phyloP scores from a whole-genome alignment of 2,113 vertebrate species.

The Todiramphus chloris region DNA sequence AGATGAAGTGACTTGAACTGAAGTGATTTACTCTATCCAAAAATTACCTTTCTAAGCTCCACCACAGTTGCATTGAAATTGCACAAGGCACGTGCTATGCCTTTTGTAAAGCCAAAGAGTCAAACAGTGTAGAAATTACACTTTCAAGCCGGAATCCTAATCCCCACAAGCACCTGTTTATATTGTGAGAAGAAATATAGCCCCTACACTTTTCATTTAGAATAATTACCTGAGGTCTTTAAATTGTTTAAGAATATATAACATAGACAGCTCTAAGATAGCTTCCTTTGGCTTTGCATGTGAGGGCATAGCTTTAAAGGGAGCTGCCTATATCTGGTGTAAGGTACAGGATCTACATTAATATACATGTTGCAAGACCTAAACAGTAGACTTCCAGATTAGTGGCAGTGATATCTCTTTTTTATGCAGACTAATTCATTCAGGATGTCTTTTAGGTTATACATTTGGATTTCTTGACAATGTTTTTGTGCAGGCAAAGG shows the following conservation, averaged over 20 bases:
- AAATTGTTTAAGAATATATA: not conserved
- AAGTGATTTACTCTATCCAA: not conserved
- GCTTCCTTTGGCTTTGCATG: not conserved
- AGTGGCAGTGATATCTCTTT: not conserved
- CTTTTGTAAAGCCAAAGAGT: not conserved
- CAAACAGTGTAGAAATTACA: not conserved
- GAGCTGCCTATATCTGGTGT: not conserved
- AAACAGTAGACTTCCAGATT: not conserved
- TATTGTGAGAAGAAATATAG: not conserved
- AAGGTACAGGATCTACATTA: not conserved
- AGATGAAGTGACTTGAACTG: not conserved
- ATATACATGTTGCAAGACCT: not conserved
- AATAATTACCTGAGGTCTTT: not conserved
- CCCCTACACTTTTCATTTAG: not conserved
- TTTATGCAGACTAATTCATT: not conserved
- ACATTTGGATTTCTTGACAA: not conserved
- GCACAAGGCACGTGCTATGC: not conserved
- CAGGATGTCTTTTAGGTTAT: not conserved
- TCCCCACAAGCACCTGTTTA: fast-evolving
- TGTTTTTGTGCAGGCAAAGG: not conserved
- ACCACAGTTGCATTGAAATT: not conserved
- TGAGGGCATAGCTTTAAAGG: not conserved
- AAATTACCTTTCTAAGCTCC: not conserved
- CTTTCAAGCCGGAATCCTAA: not conserved
- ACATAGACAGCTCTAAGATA: not conserved